phyloP scores from a whole-genome alignment of 2,888 invertebrate genomes.

The Drosophila setosimentum region DNA sequence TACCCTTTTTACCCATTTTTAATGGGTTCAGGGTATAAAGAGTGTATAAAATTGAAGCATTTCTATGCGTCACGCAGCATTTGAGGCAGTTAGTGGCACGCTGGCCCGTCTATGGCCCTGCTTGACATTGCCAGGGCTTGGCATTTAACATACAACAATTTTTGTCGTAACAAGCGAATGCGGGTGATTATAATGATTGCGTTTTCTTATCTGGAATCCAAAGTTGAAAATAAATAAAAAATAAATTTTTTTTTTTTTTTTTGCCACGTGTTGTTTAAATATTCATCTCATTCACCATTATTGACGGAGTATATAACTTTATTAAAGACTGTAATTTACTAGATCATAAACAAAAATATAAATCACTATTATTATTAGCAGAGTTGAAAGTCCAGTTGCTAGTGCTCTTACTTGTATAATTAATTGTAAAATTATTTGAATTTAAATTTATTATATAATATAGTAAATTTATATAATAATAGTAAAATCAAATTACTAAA shows the following conservation, averaged over 20 bases:
- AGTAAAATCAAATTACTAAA: background rate
- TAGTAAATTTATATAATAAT: background rate
- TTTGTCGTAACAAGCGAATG: conserved; percentile 61
- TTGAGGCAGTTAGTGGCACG: conserved; percentile 58
- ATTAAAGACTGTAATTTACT: background rate
- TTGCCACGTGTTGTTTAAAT: background rate
- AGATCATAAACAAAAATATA: fast-evolving
- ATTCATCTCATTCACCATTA: background rate
- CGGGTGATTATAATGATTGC: conserved; percentile 18
- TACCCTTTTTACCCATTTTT: too few species aligned
- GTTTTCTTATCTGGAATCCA: background rate
- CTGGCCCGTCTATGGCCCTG: conserved; percentile 30
- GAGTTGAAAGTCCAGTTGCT: background rate
- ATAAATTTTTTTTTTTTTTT: background rate
- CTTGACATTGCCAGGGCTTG: conserved; percentile 28
- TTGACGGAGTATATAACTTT: background rate
- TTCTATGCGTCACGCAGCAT: conserved; percentile 73
- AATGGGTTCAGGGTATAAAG: too few species aligned
- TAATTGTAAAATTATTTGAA: background rate
- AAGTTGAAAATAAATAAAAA: background rate
- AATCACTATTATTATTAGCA: background rate
- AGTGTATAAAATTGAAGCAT: conserved; percentile 56
- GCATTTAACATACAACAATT: conserved; percentile 61
- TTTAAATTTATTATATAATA: background rate
- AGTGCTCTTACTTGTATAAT: background rate